Percentiles rank a stretch among this genome's conserved stretches.
phyloP scores from a whole-genome alignment of 2,797 vertebrate genomes.

The Labroides dimidiatus region DNA sequence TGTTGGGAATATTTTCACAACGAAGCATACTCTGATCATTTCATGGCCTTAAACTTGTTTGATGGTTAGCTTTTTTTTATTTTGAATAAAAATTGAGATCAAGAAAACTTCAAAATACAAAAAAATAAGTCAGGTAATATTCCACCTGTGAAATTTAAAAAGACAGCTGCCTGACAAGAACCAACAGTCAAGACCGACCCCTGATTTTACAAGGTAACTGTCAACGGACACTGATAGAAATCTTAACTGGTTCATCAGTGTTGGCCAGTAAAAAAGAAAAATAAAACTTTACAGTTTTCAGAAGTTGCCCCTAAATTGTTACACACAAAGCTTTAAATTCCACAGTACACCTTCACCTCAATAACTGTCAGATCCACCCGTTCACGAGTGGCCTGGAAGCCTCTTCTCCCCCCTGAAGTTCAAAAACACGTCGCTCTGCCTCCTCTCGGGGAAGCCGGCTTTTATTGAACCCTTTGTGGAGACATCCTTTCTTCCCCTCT shows the following conservation, averaged over 20 bases:
- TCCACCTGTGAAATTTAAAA: background rate
- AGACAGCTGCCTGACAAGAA: background rate
- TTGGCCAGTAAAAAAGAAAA: background rate
- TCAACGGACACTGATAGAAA: slow-evolving; percentile 9
- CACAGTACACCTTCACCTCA: slow-evolving; percentile 59
- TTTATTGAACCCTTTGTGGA: slow-evolving; percentile 71
- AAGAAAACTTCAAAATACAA: background rate
- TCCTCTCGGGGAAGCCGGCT: slow-evolving; percentile 59
- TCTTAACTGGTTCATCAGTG: slow-evolving; percentile 25
- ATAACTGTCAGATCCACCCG: slow-evolving; percentile 49
- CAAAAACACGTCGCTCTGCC: slow-evolving; percentile 63
- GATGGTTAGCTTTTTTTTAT: no score
- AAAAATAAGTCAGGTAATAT: background rate
- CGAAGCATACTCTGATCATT: no score
- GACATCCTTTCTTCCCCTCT: slow-evolving; percentile 60
- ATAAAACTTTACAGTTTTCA: slow-evolving; percentile 14
- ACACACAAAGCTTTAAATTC: slow-evolving; percentile 58
- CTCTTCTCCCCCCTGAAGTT: slow-evolving; percentile 48
- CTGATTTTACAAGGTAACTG: slow-evolving; percentile 4
- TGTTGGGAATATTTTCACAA: no score
- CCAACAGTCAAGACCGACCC: background rate
- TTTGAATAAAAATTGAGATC: no score
- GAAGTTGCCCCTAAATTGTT: slow-evolving; percentile 34
- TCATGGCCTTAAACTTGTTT: no score
- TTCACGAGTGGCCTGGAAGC: slow-evolving; percentile 61